Base-by-base conservation (phyloP, 2,888 invertebrate genomes). In the Drosophila affinis region DNA sequence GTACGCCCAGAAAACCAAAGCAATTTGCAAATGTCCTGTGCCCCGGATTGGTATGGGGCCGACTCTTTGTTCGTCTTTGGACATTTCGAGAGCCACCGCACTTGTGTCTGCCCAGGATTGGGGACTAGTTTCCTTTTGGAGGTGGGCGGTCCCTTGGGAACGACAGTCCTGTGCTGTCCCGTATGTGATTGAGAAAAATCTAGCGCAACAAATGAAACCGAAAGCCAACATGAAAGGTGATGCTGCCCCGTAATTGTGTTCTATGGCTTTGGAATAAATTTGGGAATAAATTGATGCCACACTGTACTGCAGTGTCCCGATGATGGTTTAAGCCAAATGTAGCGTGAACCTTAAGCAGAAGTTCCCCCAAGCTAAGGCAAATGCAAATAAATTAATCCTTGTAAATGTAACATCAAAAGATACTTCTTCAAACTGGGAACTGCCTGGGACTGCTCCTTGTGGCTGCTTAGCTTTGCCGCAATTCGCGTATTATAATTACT, bases 131-230 rank as follows among this genome's bases (percentile, higher is more conserved):
- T 74, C 57, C 48, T 48, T 46, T 46, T 57, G 53, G 51, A 44
- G 51, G 18, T n/a, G 24, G 46, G 18, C 21, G 24, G 46, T 71
- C 68, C 65, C 54, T 44, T 39, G 63, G 51, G 63, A 57, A 45
- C 62, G 49, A 45, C 62, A 46, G 73, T 76, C 77, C 75, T 46
- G 34, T 12, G 3, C 34, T 34, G 76, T 44, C 12, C 60, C 59
- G 76, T 76, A 61, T 85, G 76, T 74, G 77, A 87, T 76, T 82
- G 82, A 84, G 88, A 89, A 90, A 87, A 87, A 87, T 89, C 87
- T 89, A 72, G 89, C 89, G 89, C 89, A 88, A 89, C 87, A 89
- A 87, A 87, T 87, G 87, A 84, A 75, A 77, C 55, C 49, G 56
- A 29, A 29, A 59, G 59, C 24, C 17, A 48, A 76, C 32, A 17